Evolutionary conservation across 2,888 invertebrate genomes (phyloP).

Genomic region (Orthosia gothica): DNA sequence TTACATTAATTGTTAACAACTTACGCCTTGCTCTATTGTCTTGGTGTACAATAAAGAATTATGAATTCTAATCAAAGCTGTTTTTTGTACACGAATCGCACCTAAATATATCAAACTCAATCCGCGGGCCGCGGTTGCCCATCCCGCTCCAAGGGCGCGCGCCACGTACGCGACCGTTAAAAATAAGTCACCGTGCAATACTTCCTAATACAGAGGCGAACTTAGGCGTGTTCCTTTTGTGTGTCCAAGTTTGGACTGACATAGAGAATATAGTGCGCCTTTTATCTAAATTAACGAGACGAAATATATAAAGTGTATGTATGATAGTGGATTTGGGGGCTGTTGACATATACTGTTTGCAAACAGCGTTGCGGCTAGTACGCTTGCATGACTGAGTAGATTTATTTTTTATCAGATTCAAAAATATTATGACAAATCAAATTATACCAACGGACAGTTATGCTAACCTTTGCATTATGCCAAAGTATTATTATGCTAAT

Average conservation of each 20-base stretch:
- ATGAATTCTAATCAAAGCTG: no score
- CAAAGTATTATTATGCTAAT: no score
- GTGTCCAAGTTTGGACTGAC: no score
- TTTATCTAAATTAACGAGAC: background rate
- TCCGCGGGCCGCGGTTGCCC: slow-evolving; percentile 67
- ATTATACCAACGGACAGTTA: no score
- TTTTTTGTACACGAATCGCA: background rate
- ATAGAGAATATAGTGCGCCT: background rate
- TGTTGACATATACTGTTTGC: background rate
- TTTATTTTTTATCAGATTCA: no score
- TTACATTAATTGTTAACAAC: no score
- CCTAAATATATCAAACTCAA: background rate
- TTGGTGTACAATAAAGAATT: no score
- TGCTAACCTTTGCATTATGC: no score
- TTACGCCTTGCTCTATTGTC: no score
- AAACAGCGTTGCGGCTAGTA: no score
- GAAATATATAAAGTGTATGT: background rate
- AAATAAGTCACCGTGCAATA: slow-evolving; percentile 91
- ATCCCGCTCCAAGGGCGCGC: slow-evolving; percentile 72
- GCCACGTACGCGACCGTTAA: slow-evolving; percentile 88
- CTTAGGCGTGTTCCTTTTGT: slow-evolving; percentile 28
- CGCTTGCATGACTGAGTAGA: no score
- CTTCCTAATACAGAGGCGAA: slow-evolving; percentile 85
- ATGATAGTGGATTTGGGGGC: background rate
- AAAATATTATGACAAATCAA: no score